Base-by-base conservation (phyloP, 2,113 vertebrate species). In the Canis aureus region DNA sequence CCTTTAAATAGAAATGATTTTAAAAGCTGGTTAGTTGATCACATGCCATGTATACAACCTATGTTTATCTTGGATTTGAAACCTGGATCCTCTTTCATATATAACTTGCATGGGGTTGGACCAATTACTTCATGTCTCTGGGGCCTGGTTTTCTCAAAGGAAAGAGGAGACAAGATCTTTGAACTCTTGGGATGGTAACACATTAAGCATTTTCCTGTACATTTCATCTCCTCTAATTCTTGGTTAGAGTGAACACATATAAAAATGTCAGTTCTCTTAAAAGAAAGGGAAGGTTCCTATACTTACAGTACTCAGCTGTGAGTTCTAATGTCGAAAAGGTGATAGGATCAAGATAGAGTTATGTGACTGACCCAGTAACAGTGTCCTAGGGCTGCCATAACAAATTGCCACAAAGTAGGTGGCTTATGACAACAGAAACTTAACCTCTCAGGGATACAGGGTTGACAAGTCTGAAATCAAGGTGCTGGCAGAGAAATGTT, bases 1-100 rank as follows among this genome's bases (percentile, higher is more conserved):
- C 53, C 11, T 74, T 13, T 38, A 82, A 94, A 81, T 27, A 86
- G 66, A 95, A 96, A 89, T 95, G 69, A 91, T 23, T 91, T 81
- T 29, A 73, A 91, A 81, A 93, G 53, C 60, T 93, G 38, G n/a
- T 93, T 84, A 66, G 64, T 62, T 78, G 78, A 71, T 64, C n/a
- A 73, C 11, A 43, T 23, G 29, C 9, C 62, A 22, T 3, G 11
- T 43, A 55, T 38, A n/a, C 8, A 19, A 76, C 60, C 49, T 35
- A 20, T 95, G 66, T 88, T 32, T n/a, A 35, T 1, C 49, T 17
- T 55, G 38, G 25, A 81, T 13, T 71, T 74, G 38, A 93, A 80
- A 62, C 29, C 74, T 59, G 32, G 13, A 7, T 66, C 20, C 29
- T 80, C 69, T 49, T 20, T n/a, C 59, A 53, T 5, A 20, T 16